phyloP scores from a whole-genome alignment of 2,113 vertebrate species.

The Puntigrus tetrazona region DNA sequence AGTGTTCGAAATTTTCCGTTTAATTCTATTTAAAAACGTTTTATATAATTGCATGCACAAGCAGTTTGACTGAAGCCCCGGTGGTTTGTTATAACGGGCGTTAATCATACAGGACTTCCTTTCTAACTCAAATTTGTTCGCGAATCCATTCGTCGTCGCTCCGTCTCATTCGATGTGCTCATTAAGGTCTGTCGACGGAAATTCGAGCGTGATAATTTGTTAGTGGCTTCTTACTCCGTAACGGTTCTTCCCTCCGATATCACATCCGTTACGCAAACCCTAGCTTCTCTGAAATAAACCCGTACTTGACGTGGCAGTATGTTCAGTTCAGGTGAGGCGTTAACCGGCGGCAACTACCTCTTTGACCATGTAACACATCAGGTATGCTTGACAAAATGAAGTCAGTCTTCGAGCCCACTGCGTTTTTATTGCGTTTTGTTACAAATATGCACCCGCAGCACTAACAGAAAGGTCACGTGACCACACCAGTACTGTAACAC shows the following conservation, averaged over 20 bases:
- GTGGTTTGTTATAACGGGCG: conserved; percentile 34
- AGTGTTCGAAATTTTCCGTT: conserved; percentile 6
- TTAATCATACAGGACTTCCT: background rate
- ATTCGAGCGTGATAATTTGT: background rate
- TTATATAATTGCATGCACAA: conserved; percentile 41
- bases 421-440: conserved; percentile 8
- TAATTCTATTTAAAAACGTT: conserved; percentile 33
- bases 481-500: conserved; percentile 28
- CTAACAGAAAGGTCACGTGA: conserved; percentile 20
- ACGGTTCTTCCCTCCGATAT: background rate
- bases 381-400: conserved; percentile 4
- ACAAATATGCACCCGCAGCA: background rate
- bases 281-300: background rate
- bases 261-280: background rate
- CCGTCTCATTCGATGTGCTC: background rate
- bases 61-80: background rate
- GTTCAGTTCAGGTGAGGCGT: conserved; percentile 29
- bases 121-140: background rate
- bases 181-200: background rate
- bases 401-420: background rate
- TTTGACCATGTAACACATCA: conserved; percentile 28
- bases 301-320: background rate
- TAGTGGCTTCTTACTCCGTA: background rate
- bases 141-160: background rate
- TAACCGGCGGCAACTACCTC: conserved; percentile 58